These are phyloP conservation scores for Rachycentron canadum DNA, from an alignment of 2,797 vertebrate genomes.

Conservation along the genomic window DNA sequence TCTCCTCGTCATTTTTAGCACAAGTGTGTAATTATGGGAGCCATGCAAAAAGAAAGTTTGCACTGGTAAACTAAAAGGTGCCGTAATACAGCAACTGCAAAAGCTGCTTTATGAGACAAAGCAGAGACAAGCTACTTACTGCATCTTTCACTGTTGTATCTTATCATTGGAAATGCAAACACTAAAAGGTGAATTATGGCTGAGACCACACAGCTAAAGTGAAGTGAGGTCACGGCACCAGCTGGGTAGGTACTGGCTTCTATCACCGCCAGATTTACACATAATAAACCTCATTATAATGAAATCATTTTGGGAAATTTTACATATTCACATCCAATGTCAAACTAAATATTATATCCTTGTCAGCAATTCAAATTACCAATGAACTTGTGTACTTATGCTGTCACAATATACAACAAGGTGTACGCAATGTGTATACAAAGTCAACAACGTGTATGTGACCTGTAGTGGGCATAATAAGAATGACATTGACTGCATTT, in stretches of 20 bases:
- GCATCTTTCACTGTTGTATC: slow-evolving; percentile 5
- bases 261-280: slow-evolving; percentile 27
- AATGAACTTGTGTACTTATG: background rate
- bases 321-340: background rate
- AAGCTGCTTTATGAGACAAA: slow-evolving; percentile 25
- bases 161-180: slow-evolving; percentile 18
- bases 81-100: slow-evolving; percentile 9
- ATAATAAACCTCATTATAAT: slow-evolving; percentile 5
- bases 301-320: background rate
- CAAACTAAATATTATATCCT: background rate
- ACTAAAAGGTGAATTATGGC: slow-evolving; percentile 10
- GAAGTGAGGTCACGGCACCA: slow-evolving; percentile 20
- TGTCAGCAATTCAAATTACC: background rate
- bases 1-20: slow-evolving; percentile 41
- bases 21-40: slow-evolving; percentile 19
- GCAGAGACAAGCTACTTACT: slow-evolving; percentile 4
- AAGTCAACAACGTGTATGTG: background rate
- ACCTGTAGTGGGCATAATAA: background rate
- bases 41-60: slow-evolving; percentile 25
- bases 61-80: slow-evolving; percentile 15
- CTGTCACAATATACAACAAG: background rate
- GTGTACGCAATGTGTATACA: no score
- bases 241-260: background rate
- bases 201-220: slow-evolving; percentile 18
- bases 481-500: background rate